These are phyloP conservation scores for Lepidothrix coronata DNA, from an alignment of 2,113 vertebrate species.

Conservation along the genomic window DNA sequence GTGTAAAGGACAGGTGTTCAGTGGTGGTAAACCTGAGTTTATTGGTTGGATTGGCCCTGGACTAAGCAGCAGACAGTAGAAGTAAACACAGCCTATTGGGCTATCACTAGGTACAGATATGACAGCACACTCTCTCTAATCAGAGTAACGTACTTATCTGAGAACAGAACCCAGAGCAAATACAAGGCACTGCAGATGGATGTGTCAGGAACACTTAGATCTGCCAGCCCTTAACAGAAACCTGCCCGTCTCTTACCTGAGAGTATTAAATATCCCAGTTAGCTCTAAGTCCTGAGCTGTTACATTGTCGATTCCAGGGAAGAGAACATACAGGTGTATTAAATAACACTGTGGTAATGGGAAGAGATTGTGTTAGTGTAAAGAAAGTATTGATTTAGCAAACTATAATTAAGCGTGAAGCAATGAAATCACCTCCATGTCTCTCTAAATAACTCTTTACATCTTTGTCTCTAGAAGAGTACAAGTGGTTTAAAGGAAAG, in stretches of 20 bases:
- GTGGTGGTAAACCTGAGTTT: neutral
- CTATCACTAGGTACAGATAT: neutral
- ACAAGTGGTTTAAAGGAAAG: neutral
- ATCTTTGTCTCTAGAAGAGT: neutral
- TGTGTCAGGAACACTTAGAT: neutral
- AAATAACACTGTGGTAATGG: neutral
- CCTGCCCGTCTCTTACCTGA: neutral
- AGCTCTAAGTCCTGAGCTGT: neutral
- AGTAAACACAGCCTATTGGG: neutral
- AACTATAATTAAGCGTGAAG: neutral
- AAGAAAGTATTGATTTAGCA: neutral
- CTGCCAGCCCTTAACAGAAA: neutral
- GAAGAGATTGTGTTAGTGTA: neutral
- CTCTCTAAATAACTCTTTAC: neutral
- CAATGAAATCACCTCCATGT: neutral
- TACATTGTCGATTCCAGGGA: neutral
- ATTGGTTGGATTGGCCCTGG: neutral
- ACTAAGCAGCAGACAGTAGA: neutral
- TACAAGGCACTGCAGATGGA: neutral
- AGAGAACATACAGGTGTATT: neutral
- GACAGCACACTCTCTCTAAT: neutral
- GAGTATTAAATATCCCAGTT: neutral
- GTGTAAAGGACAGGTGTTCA: neutral
- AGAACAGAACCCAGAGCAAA: neutral
- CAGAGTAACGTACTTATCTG: neutral